phyloP scores from a whole-genome alignment of 1,140 invertebrate genomes.

The Pseudomyrmex flavicornis region DNA sequence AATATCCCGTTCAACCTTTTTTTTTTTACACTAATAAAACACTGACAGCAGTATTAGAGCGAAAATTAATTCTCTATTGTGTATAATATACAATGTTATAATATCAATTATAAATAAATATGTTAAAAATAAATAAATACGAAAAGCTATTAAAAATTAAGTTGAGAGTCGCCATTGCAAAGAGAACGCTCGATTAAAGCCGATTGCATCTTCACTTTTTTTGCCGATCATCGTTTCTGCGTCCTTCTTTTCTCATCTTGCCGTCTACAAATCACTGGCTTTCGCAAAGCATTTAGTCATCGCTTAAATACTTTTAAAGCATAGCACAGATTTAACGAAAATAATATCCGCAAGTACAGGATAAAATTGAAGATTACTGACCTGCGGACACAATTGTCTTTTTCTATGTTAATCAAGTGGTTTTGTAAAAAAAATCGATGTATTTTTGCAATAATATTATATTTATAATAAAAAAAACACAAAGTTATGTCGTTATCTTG shows the following conservation, averaged over 20 bases:
- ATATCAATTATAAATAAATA: slow-evolving; percentile 2
- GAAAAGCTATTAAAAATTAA: slow-evolving; percentile 2
- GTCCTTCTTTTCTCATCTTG: not conserved
- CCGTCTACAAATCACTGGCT: not conserved
- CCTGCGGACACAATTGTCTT: not conserved
- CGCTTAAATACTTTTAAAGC: not conserved
- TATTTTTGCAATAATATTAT: too few relatives aligned
- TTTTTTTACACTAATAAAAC: not conserved
- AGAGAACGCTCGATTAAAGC: slow-evolving; percentile 24
- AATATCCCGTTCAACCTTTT: not conserved
- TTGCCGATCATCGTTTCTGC: slow-evolving; percentile 19
- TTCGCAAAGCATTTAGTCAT: not conserved
- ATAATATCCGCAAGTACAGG: slow-evolving; percentile 6
- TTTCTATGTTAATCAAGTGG: too few relatives aligned
- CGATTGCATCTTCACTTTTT: slow-evolving; percentile 21
- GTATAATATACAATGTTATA: not conserved
- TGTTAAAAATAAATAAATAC: not conserved
- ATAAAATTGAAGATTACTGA: not conserved
- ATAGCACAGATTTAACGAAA: not conserved
- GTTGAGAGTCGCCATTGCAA: slow-evolving; percentile 42
- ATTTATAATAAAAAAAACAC: too few relatives aligned
- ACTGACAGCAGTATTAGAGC: not conserved
- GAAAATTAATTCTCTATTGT: not conserved
- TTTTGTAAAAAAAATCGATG: too few relatives aligned
- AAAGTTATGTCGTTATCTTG: too few relatives aligned